A percentile compares a stretch with the other conserved stretches of the same genome.
Evolutionary conservation across 2,888 invertebrate species (phyloP).

Genomic region (Ornithoptera priamus): DNA sequence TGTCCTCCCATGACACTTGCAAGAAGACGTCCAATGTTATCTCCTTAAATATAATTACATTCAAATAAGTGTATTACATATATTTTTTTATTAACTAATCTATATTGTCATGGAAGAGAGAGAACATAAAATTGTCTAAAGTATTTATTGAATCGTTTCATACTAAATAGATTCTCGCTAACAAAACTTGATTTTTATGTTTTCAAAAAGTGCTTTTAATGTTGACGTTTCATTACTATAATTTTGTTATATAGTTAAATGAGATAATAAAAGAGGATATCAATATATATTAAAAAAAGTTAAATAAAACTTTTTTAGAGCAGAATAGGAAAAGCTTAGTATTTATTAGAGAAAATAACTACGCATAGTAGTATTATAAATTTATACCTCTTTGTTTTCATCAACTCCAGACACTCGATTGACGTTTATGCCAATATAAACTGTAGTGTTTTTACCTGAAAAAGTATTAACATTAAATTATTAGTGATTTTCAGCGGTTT

Average conservation of each 20-base stretch:
- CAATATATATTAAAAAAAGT: no score
- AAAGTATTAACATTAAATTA: slow-evolving; percentile 39
- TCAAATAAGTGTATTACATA: not conserved
- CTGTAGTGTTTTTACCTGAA: slow-evolving; percentile 80
- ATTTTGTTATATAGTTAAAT: no score
- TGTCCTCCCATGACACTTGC: slow-evolving; percentile 83
- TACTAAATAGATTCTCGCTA: no score
- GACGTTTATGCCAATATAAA: slow-evolving; percentile 81
- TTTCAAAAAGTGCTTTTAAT: no score
- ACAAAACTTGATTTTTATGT: no score
- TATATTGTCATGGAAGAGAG: not conserved
- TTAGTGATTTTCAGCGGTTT: slow-evolving; percentile 27
- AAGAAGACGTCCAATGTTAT: slow-evolving; percentile 83
- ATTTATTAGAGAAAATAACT: not conserved
- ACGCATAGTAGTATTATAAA: not conserved
- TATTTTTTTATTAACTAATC: not conserved
- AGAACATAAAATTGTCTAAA: not conserved
- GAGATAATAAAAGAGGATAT: no score
- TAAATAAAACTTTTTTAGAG: no score
- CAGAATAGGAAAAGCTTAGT: not conserved
- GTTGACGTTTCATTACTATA: no score
- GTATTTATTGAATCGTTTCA: no score
- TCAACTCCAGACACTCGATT: slow-evolving; percentile 83
- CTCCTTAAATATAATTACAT: slow-evolving; percentile 64
- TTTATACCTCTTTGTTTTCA: slow-evolving; percentile 82